A percentile compares a stretch with the other conserved stretches of the same genome.
Conservation (phyloP, 1,140 invertebrate species). For the Nixonia krombeini region DNA sequence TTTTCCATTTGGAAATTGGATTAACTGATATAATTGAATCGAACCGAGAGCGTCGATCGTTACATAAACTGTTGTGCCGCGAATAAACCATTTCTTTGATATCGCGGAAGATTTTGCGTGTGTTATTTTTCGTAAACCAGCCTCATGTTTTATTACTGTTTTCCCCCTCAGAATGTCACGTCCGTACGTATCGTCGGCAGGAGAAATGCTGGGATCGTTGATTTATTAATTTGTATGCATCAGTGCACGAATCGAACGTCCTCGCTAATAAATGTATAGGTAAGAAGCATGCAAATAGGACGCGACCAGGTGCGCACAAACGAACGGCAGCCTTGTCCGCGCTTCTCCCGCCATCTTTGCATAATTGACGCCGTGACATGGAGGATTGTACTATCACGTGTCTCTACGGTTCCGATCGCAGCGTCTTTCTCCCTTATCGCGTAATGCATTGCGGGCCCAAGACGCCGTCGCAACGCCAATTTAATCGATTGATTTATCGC, state of each 20-base stretch:
- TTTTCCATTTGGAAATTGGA: too few species aligned
- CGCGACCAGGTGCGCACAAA: slow-evolving; percentile 11
- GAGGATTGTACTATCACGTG: slow-evolving; percentile 7
- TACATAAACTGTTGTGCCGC: too few species aligned
- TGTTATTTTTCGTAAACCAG: too few species aligned
- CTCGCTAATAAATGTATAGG: slow-evolving; percentile 34
- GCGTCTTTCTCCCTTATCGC: not conserved
- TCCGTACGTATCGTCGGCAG: too few species aligned
- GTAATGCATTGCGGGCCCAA: not conserved
- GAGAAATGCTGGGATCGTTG: too few species aligned
- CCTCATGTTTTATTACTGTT: too few species aligned
- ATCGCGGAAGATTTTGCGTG: too few species aligned
- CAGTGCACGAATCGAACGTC: slow-evolving; percentile 25
- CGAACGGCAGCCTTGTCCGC: slow-evolving; percentile 23
- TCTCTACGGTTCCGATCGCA: not conserved
- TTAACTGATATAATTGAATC: too few species aligned
- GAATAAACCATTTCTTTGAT: too few species aligned
- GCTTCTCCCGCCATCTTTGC: slow-evolving; percentile 25
- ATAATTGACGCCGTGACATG: slow-evolving; percentile 26
- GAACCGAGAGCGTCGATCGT: too few species aligned
- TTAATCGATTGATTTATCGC: slow-evolving; percentile 49
- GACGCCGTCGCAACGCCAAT: slow-evolving; percentile 39
- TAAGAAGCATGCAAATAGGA: slow-evolving; percentile 17
- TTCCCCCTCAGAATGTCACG: too few species aligned
- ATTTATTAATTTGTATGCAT: too few species aligned